Base-by-base conservation (phyloP, 1,140 invertebrate genomes). In the Saxidomus purpurata region DNA sequence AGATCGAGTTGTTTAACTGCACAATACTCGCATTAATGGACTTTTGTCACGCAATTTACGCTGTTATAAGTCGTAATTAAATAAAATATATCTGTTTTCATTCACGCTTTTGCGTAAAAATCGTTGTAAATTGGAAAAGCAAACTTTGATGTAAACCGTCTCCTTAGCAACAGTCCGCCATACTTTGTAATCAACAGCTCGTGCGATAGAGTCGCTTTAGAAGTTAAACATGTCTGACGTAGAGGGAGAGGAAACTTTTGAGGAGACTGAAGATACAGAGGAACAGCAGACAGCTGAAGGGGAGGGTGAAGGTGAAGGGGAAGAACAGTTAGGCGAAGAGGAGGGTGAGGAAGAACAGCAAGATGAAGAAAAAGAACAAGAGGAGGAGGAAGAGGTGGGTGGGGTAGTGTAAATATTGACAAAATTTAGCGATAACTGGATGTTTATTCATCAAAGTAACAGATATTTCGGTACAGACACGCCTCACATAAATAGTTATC, bases 81-180 rank as follows among this genome's bases (percentile, higher is more conserved):
- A 63, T 25, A 81, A 40, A 34, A 25, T 82, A 67, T 25, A 43
- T 36, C 8, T 34, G 9, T 63, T 40, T 82, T 67, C 55, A 82
- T 82, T 82, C 79, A 82, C 52, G 55, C 49, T 25, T 67, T 61
- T 59, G 34, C 31, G 11, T 15, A 19, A 40, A 43, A 63, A 25
- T 36, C n/a, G 0, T 38, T 61, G 15, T 63, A 40, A 43, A 63
- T 19, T 11, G 25, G 36, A 63, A 40, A 63, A 59, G 22, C 0
- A 40, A 67, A 69, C 28, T 71, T 67, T 34, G 40, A 36, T 34
- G 15, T 61, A 80, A 79, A 84, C 61, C 81, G 89, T 94, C 90
- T 82, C 91, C 92, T 55, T 92, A 91, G 91, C 90, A 94, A 94
- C 92, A 34, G 69, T 92, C 92, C 91, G 91, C 93, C 93, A 94